Evolutionary conservation across 2,113 vertebrate species (phyloP).

Genomic region (Sturnus vulgaris): DNA sequence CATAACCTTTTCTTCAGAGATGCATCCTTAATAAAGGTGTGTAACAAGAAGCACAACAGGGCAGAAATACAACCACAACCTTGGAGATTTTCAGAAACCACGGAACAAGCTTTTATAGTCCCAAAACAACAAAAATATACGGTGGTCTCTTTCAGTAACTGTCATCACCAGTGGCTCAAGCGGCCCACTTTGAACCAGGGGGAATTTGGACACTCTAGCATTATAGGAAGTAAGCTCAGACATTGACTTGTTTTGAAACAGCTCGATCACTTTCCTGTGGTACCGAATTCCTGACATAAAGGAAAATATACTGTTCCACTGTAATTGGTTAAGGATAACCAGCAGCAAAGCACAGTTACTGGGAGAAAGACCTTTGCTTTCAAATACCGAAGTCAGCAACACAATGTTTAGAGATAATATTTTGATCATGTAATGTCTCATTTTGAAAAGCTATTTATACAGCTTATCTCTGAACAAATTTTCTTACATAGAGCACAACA

Average conservation of each 20-base stretch:
- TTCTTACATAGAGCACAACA: neutral
- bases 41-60: neutral
- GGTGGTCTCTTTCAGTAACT: neutral
- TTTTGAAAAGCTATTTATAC: neutral
- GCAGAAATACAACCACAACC: neutral
- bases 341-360: neutral
- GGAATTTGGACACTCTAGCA: neutral
- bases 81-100: neutral
- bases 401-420: neutral
- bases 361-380: neutral
- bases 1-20: neutral
- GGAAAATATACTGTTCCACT: neutral
- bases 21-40: neutral
- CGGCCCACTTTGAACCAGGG: neutral
- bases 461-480: neutral
- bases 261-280: neutral
- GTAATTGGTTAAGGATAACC: neutral
- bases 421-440: neutral
- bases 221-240: neutral
- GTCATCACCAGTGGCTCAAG: neutral
- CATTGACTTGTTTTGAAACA: neutral
- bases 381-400: neutral
- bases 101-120: neutral
- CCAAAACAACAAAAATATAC: neutral
- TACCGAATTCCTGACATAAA: neutral